Base-by-base conservation (phyloP, 2,888 invertebrate species). In the Amaurobius ferox region DNA sequence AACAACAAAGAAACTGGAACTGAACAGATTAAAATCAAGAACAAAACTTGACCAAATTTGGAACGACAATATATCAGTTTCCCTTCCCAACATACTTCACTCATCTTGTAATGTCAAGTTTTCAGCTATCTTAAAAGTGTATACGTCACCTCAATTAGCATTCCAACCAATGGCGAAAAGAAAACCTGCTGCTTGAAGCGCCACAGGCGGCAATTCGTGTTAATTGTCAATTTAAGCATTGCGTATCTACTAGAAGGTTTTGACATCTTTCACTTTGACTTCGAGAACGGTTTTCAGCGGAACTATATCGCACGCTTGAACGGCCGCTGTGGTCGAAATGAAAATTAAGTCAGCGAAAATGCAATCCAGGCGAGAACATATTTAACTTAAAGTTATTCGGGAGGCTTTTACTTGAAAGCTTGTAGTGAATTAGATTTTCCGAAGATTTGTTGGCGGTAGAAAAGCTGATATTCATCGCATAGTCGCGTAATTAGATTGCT, bases 141-240 rank as follows among this genome's bases (percentile, higher is more conserved):
- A 83, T 76, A 76, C 76, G 64, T 76, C 71, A 76, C 71, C 76
- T 83, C 76, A 83, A 64, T 64, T 76, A 44, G 11, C 70, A 16
- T 19, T 44, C 32, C 80, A 70, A 28, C 74, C 74, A 81, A 80
- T 73, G 28, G 70, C 26, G 62, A 29, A 62, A 74, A 70, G 44
- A 30, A 62, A 32, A 64, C 83, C 83, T 70, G 83, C 76, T 83
- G 76, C 64, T 76, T 70, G 62, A 40, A 70, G 70, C 61, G 28
- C 35, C 32, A 66, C 48, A 71, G 48, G 76, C 70, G 76, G 62
- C 48, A 83, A 83, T 71, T 70, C 76, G 76, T 76, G 71, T 77
- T 83, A 83, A 83, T 76, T 83, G 83, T 83, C 81, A 81, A 68
- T 74, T 81, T 74, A 35, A 68, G 74, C 74, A 55, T 80, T 71